Conservation (phyloP, 2,888 invertebrate genomes). For the Temnothorax unifasciatus region DNA sequence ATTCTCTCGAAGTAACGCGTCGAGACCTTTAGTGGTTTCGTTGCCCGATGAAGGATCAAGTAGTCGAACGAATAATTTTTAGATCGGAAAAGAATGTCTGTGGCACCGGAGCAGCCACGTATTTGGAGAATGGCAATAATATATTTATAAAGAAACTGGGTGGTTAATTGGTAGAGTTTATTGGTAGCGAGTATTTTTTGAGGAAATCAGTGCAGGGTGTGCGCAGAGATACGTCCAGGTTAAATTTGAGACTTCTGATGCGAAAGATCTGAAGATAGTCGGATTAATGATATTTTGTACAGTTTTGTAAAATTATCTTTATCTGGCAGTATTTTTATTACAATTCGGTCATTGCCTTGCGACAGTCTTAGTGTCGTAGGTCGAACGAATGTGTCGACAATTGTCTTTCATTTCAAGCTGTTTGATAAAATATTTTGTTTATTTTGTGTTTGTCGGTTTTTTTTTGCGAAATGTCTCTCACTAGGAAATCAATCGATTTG, state of each 20-base stretch:
- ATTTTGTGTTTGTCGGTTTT: neutral
- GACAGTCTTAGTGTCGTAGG: neutral
- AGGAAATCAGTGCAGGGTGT: constrained; percentile 15
- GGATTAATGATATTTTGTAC: constrained; percentile 17
- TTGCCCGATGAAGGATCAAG: constrained; percentile 67
- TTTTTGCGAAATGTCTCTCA: constrained; percentile 12
- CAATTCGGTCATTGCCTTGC: neutral
- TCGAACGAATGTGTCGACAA: neutral
- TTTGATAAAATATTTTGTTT: neutral
- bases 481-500: neutral
- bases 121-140: constrained; percentile 55
- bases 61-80: constrained; percentile 62
- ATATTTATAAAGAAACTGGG: constrained; percentile 49
- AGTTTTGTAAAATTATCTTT: constrained; percentile 47
- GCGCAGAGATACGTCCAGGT: constrained; percentile 66
- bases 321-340: constrained; percentile 50
- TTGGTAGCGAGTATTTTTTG: constrained; percentile 60
- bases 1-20: constrained; percentile 48
- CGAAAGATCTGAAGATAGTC: constrained; percentile 19
- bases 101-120: neutral
- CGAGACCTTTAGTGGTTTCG: constrained; percentile 58
- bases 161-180: constrained; percentile 35
- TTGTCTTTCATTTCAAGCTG: constrained; percentile 8
- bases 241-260: constrained; percentile 46
- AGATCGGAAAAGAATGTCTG: neutral